Evolutionary conservation across 2,113 vertebrate species (phyloP).

Genomic region (Pomatorhinus ruficollis): DNA sequence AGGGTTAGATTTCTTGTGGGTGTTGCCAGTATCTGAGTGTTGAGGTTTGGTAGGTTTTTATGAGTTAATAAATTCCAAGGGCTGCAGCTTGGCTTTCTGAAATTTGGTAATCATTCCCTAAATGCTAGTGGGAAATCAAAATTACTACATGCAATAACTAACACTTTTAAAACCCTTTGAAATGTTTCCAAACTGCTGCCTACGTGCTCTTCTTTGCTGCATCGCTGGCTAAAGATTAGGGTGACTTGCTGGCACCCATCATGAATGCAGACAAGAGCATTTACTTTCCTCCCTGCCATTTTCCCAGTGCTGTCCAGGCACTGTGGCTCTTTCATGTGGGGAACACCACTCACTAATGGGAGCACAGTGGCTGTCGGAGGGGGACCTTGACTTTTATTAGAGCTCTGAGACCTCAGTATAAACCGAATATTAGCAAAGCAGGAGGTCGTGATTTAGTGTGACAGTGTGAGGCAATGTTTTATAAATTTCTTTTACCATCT

Average conservation of each 20-base stretch:
- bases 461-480: background rate
- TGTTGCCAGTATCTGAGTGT: background rate
- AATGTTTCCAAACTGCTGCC: background rate
- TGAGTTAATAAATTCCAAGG: constrained; percentile 44
- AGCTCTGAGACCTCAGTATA: background rate
- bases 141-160: constrained; percentile 45
- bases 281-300: background rate
- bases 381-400: background rate
- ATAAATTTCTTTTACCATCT: background rate
- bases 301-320: background rate
- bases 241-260: background rate
- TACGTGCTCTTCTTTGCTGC: background rate
- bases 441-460: background rate
- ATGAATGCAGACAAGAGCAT: background rate
- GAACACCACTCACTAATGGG: background rate
- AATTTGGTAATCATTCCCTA: constrained; percentile 45
- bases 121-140: constrained; percentile 52
- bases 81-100: constrained; percentile 22
- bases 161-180: background rate
- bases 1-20: background rate
- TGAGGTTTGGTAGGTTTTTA: constrained; percentile 12
- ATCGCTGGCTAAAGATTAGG: background rate
- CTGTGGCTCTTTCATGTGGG: rapidly evolving
- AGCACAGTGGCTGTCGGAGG: rapidly evolving
- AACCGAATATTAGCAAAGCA: background rate